A percentile compares a stretch with the other conserved stretches of the same genome.
Conservation (phyloP, 2,888 invertebrate genomes). For the Nomada hirtipes region DNA sequence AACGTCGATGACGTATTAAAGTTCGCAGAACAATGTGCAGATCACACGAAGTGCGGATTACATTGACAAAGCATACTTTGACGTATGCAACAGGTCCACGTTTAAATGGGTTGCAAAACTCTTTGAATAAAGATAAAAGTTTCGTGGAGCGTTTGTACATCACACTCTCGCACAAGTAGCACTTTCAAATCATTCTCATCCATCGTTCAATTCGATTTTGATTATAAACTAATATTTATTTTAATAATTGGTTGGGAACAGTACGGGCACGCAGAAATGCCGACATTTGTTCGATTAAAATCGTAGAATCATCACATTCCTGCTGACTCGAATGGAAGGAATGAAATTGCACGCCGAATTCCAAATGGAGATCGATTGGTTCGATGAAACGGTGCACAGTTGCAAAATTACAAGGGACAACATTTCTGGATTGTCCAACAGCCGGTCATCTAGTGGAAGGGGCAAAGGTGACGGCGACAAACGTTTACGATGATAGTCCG, state of each 20-base stretch:
- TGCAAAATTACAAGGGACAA: neutral
- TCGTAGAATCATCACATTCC: neutral
- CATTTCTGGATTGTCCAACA: neutral
- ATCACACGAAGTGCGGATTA: constrained; percentile 27
- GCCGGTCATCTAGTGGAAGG: neutral
- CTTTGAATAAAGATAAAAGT: constrained; percentile 26
- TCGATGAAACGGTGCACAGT: neutral
- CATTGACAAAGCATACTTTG: constrained; percentile 24
- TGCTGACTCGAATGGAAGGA: neutral
- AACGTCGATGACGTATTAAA: neutral
- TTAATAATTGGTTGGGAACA: no score
- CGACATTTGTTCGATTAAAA: no score
- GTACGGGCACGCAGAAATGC: no score
- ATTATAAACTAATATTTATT: neutral
- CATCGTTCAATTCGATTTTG: neutral
- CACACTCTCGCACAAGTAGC: neutral
- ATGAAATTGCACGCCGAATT: neutral
- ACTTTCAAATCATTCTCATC: neutral
- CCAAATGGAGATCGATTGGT: no score
- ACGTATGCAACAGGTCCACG: constrained; percentile 54
- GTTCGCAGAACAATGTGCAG: neutral
- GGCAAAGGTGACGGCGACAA: constrained; percentile 15
- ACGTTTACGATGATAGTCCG: constrained; percentile 12
- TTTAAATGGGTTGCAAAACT: constrained; percentile 37
- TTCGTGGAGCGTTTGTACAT: constrained; percentile 8